Percentiles rank a stretch among this genome's conserved stretches.
Conservation (phyloP, 2,113 vertebrate genomes). For the Siphamia tubifer region DNA sequence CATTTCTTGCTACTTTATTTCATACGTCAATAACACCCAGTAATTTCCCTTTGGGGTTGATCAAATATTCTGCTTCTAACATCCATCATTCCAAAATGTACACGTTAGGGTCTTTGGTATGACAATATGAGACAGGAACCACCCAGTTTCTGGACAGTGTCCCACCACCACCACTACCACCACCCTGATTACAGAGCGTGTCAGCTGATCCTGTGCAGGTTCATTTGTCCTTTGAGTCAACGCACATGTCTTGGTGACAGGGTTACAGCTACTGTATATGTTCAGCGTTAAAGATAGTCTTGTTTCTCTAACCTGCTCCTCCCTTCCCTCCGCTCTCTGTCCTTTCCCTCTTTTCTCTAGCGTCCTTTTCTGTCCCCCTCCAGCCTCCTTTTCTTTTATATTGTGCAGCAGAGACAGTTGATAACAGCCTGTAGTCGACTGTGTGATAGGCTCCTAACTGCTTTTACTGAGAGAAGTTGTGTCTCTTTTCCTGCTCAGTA, state of each 20-base stretch:
- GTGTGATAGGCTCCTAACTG: conserved; percentile 26
- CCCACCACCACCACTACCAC: neutral
- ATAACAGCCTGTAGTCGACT: conserved; percentile 51
- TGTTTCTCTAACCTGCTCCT: conserved; percentile 38
- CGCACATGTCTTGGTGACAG: neutral
- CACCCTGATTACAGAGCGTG: conserved; percentile 7
- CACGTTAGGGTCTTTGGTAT: neutral
- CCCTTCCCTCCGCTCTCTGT: conserved; percentile 9
- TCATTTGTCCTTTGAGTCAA: conserved; percentile 1
- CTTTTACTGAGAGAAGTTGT: conserved; percentile 11
- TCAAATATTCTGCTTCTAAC: too few species aligned
- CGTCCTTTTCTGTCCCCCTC: too few species aligned
- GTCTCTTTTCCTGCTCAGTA: conserved; percentile 31
- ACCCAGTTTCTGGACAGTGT: conserved; percentile 16
- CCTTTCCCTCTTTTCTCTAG: too few species aligned
- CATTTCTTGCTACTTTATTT: too few species aligned
- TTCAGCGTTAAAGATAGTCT: conserved; percentile 40
- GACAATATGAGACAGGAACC: neutral
- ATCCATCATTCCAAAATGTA: too few species aligned
- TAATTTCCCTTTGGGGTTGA: too few species aligned
- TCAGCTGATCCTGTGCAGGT: neutral
- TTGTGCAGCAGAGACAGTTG: conserved; percentile 30
- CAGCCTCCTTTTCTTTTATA: conserved; percentile 21
- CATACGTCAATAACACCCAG: too few species aligned
- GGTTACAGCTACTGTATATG: conserved; percentile 29